Base-by-base conservation (phyloP, 2,113 vertebrate species). In the Campylomormyrus numenius region DNA sequence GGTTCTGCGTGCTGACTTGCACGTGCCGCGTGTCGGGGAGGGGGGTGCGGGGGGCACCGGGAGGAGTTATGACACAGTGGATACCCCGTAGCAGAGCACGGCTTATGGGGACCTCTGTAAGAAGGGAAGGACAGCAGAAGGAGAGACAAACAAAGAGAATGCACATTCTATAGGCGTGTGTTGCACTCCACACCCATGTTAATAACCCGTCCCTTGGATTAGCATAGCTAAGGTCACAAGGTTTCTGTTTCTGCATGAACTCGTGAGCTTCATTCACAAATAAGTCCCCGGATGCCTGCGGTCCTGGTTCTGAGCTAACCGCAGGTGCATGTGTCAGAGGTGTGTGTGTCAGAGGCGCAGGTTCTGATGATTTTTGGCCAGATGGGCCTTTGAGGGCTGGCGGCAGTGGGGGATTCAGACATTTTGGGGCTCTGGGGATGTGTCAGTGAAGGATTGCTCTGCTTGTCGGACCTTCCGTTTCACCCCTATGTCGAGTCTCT, bases 1-100 rank as follows among this genome's bases (percentile, higher is more conserved):
- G 92, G 94, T 80, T 85, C 46, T 94, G 94, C 94, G 93, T 96
- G 95, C 93, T 93, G 94, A 93, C 95, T 94, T 95, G 95, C 96
- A 96, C 94, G 95, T 96, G 96, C 95, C 93, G 27, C 91, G 93
- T 95, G 95, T 92, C 93, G 92, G 92, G 88, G 53, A 56, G 35
- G 35, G 35, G 74, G 74, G 74, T 7, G 35, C 15, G 15, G 21
- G 83, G 56, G 86, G 91, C 86, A 70, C 42, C 21, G 85, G 94
- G 94, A 94, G 93, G 92, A 93, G 93, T 91, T 94, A 93, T 95
- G 93, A 95, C 92, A 95, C 94, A 94, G 92, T 88, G 88, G 94
- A 93, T 92, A 93, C 91, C 58, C 90, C 87, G 92, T 93, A 92
- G 89, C 88, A 89, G 90, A 88, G 91, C 89, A 89, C 91, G 92